Conservation (phyloP, 1,140 invertebrate genomes). For the Bombus balteatus region DNA sequence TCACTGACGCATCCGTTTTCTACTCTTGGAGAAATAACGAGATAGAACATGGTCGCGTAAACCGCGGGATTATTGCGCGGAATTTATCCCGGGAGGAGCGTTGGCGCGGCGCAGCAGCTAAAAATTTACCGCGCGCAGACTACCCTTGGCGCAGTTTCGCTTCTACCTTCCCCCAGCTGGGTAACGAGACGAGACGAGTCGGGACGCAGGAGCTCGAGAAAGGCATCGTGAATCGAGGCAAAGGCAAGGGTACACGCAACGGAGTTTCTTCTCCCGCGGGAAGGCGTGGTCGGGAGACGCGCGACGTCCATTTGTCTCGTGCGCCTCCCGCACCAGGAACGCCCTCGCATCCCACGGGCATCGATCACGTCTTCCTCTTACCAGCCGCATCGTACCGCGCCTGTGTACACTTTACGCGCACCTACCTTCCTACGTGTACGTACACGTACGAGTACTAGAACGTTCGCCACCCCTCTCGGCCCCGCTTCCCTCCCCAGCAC, state of each 20-base stretch:
- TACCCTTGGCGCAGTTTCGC: not conserved
- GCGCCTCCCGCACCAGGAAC: conserved; percentile 83
- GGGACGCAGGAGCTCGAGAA: conserved; percentile 5
- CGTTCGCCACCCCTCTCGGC: conserved; percentile 8
- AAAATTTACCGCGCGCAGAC: conserved; percentile 6
- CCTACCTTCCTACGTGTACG: conserved; percentile 45
- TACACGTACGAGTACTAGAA: conserved; percentile 34
- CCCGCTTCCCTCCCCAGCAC: not conserved
- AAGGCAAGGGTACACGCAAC: conserved; percentile 62
- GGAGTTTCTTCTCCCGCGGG: conserved; percentile 74
- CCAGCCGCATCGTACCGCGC: conserved; percentile 66
- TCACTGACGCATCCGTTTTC: too few relatives aligned
- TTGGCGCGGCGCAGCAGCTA: not conserved
- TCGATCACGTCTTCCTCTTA: conserved; percentile 83
- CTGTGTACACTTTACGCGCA: conserved; percentile 47
- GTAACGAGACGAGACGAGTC: conserved; percentile 38
- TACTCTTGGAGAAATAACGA: too few relatives aligned
- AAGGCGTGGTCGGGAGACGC: conserved; percentile 83
- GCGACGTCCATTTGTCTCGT: conserved; percentile 84
- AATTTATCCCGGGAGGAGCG: not conserved
- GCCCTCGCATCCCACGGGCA: conserved; percentile 83
- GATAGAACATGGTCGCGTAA: too few relatives aligned
- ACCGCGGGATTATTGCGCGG: not conserved
- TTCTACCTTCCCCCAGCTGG: not conserved
- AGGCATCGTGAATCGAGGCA: conserved; percentile 39